Conservation (phyloP, 2,888 invertebrate genomes). For the Falcaria lacertinaria region DNA sequence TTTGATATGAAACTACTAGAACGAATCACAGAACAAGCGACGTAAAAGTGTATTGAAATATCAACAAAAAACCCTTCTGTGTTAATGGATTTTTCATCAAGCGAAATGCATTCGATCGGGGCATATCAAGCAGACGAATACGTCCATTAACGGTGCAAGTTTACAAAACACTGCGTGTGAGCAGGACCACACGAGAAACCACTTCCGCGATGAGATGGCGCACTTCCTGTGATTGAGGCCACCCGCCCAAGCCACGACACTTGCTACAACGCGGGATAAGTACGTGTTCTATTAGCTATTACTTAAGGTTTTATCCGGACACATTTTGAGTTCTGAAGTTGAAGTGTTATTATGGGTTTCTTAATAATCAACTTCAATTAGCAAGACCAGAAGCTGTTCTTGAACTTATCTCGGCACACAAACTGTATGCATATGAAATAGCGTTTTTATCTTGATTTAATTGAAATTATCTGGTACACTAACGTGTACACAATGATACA, state of each 20-base stretch:
- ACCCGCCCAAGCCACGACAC: conserved; percentile 20
- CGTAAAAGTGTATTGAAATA: too few species aligned
- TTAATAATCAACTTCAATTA: too few species aligned
- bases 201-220: conserved; percentile 80
- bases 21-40: too few species aligned
- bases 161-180: conserved; percentile 60
- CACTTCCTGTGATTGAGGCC: conserved; percentile 79
- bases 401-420: too few species aligned
- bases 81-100: conserved; percentile 40
- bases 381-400: too few species aligned
- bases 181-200: conserved; percentile 68
- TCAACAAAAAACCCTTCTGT: conserved; percentile 1
- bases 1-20: too few species aligned
- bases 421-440: too few species aligned
- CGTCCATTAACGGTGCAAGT: conserved; percentile 62
- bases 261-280: not conserved
- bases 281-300: not conserved
- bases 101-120: conserved; percentile 57
- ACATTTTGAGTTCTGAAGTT: too few species aligned
- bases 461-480: too few species aligned
- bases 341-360: not conserved
- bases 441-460: too few species aligned
- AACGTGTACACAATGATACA: too few species aligned
- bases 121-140: conserved; percentile 51
- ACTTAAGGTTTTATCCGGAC: not conserved